A percentile compares a stretch with the other conserved stretches of the same genome.
These are phyloP conservation scores for Microdon myrmicae DNA, from an alignment of 2,888 invertebrate species.

Conservation along the genomic window DNA sequence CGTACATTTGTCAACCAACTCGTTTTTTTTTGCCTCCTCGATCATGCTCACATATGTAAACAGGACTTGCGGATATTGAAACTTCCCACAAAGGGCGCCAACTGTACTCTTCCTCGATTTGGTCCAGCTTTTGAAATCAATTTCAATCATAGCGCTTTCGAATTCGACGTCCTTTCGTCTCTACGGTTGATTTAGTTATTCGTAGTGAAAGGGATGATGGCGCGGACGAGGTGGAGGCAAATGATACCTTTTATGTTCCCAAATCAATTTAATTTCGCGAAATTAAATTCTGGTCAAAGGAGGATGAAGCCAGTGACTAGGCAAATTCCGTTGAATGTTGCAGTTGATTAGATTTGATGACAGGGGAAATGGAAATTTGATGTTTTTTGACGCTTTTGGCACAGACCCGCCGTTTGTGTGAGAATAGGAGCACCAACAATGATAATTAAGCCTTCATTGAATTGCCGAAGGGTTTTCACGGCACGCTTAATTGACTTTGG, in stretches of 20 bases:
- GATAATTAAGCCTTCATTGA: too few species aligned
- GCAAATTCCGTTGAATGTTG: slow-evolving; percentile 30
- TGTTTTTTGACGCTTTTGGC: too few species aligned
- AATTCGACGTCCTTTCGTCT: slow-evolving; percentile 23
- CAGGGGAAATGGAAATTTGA: too few species aligned
- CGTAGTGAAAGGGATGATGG: slow-evolving; percentile 14
- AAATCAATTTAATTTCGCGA: slow-evolving; percentile 36
- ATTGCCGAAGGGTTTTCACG: too few species aligned
- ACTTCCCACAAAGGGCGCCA: slow-evolving; percentile 4
- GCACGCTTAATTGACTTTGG: too few species aligned
- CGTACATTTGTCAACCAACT: slow-evolving; percentile 43
- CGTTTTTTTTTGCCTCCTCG: neutral
- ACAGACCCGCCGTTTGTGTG: too few species aligned
- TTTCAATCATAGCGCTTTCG: slow-evolving; percentile 33
- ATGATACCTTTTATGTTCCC: slow-evolving; percentile 30
- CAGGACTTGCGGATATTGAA: slow-evolving; percentile 25
- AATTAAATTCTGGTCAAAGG: slow-evolving; percentile 18
- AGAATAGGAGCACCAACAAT: too few species aligned
- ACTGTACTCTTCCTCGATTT: slow-evolving; percentile 1
- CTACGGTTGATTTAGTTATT: slow-evolving; percentile 36
- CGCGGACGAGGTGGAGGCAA: slow-evolving; percentile 19
- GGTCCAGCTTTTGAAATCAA: slow-evolving; percentile 28
- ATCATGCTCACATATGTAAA: slow-evolving; percentile 27
- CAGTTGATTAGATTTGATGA: slow-evolving; percentile 21
- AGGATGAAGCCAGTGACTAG: slow-evolving; percentile 1